Conservation (phyloP, 2,888 invertebrate species). For the Ganaspis brasiliensis region DNA sequence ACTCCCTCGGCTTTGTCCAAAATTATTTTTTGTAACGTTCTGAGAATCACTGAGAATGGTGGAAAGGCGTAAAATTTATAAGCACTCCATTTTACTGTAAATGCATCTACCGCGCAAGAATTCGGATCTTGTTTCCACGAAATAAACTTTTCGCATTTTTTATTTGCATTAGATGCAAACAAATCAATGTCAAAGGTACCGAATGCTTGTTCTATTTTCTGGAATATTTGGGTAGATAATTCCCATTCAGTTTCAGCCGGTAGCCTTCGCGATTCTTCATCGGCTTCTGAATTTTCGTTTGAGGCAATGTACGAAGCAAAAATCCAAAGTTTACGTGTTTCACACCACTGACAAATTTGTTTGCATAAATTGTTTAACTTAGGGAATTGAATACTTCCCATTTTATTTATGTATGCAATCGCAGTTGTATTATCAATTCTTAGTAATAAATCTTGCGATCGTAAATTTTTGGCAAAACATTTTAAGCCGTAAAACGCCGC, state of each 20-base stretch:
- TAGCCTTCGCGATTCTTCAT: conserved; percentile 43
- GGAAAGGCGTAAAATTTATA: conserved; percentile 49
- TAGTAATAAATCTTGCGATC: neutral
- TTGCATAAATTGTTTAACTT: neutral
- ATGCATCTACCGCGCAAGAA: conserved; percentile 12
- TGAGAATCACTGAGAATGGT: conserved; percentile 47
- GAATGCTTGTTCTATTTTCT: conserved; percentile 54
- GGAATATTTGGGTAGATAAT: conserved; percentile 45
- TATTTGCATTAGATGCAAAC: neutral
- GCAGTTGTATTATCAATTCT: neutral
- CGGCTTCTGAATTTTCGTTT: conserved; percentile 41
- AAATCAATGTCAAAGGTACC: conserved; percentile 40
- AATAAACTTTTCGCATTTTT: neutral
- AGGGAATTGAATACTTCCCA: neutral
- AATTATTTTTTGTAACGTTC: conserved; percentile 46
- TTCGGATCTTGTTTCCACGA: conserved; percentile 13
- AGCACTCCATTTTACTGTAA: conserved; percentile 40
- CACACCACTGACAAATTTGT: conserved; percentile 46
- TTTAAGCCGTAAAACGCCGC: conserved; percentile 19
- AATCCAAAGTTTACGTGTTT: conserved; percentile 58
- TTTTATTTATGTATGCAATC: neutral
- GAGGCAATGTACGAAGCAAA: conserved; percentile 73
- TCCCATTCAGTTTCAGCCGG: conserved; percentile 51
- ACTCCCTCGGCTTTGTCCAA: conserved; percentile 37
- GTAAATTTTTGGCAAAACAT: neutral